Base-by-base conservation (phyloP, 1,140 invertebrate species). In the Penaeus chinensis region DNA sequence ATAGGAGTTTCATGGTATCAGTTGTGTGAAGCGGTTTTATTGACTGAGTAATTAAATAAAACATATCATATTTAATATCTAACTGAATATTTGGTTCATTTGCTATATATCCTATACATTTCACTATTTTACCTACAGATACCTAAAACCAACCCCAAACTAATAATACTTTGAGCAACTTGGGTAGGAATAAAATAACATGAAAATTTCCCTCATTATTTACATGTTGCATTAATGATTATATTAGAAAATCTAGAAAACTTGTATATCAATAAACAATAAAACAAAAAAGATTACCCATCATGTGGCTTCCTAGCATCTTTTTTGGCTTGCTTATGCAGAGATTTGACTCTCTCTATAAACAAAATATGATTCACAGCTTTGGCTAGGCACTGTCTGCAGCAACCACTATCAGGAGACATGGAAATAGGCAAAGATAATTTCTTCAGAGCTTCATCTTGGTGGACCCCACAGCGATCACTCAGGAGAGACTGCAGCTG, bases 251-350 rank as follows among this genome's bases (percentile, higher is more conserved):
- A 24, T 2, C 24, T 18, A 19, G 63, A 24, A 77, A 47, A 47
- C 20, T n/a, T 19, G 7, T 20, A 76, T 37, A 65, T 63, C 13
- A 27, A 22, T 19, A 66, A 18, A 66, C 62, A 65, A 81, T 47
- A 65, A 78, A 69, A 65, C 47, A 69, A 79, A 84, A 82, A 79
- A 47, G 3, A 86, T 78, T 65, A 90, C 89, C 85, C 71, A 22
- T 84, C 79, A 62, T 66, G 82, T 37, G 83, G 77, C 37, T 78
- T 82, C 13, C 84, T 78, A 74, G 89, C 77, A 22, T 90, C 87
- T 20, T 89, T 89, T 42, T 90, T 90, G 42, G 77, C 81, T 79
- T 84, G 79, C 74, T 87, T 89, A 54, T 90, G 89, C n/a, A 89
- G 84, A 69, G 78, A 66, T 37, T 89, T 88, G 32, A 90, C 69